Percentiles rank a stretch among this genome's conserved stretches.
phyloP scores from a whole-genome alignment of 2,113 vertebrate species.

The Cochlearius cochlearius region DNA sequence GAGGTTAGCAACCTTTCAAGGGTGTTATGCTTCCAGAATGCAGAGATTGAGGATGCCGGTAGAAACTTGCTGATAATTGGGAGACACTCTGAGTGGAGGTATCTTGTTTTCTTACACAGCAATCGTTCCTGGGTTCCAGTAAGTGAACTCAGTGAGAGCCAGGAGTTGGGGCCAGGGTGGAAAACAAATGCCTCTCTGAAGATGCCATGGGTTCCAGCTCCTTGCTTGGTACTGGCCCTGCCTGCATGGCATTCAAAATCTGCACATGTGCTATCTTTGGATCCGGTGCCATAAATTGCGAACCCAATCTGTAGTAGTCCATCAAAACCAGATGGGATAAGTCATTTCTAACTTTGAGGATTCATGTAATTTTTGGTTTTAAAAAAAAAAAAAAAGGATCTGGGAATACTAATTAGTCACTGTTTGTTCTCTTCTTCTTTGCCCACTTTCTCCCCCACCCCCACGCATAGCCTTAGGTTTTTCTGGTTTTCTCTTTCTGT shows the following conservation, averaged over 20 bases:
- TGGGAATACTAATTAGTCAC: neutral
- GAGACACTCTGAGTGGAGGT: neutral
- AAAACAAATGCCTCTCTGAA: slow-evolving; percentile 3
- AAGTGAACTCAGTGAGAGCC: neutral
- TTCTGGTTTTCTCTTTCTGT: neutral
- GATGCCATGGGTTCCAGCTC: neutral
- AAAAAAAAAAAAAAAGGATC: neutral
- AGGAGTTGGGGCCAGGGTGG: neutral
- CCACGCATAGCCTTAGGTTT: neutral
- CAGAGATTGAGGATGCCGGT: neutral
- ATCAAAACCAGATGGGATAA: slow-evolving; percentile 45
- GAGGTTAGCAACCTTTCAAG: neutral
- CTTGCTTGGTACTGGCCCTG: neutral
- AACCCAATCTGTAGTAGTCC: slow-evolving; percentile 46
- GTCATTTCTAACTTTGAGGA: neutral
- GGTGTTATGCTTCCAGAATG: neutral
- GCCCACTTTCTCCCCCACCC: neutral
- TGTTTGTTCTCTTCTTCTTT: slow-evolving; percentile 26
- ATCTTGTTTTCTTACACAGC: neutral
- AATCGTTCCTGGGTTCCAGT: neutral
- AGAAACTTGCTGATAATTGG: neutral
- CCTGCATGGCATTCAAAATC: neutral
- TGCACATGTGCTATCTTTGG: slow-evolving; percentile 38
- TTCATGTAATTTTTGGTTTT: neutral
- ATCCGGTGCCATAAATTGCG: slow-evolving; percentile 35